phyloP scores from a whole-genome alignment of 2,888 invertebrate genomes.

The Cerceris ruficornis region DNA sequence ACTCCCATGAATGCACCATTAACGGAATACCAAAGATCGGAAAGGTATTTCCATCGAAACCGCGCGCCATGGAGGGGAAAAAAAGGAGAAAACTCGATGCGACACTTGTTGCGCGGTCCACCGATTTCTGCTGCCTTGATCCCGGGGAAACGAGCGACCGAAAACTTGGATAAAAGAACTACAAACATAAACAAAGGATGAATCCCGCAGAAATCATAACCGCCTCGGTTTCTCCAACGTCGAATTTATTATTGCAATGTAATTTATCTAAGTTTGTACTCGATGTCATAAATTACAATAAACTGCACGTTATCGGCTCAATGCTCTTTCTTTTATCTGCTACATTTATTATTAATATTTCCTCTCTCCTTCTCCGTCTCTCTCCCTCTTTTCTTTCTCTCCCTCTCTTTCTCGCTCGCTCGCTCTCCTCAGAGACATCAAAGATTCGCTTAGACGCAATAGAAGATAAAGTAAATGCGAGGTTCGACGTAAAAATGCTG shows the following conservation, averaged over 20 bases:
- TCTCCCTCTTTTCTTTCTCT: not conserved
- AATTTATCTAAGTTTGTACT: too few species aligned
- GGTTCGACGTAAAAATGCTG: not conserved
- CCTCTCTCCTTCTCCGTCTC: too few species aligned
- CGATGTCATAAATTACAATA: too few species aligned
- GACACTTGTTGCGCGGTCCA: slow-evolving; percentile 31
- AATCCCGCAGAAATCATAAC: too few species aligned
- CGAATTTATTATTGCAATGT: too few species aligned
- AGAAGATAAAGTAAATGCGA: not conserved
- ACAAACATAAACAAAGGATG: too few species aligned
- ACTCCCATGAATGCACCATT: not conserved
- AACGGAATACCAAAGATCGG: not conserved
- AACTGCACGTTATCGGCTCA: too few species aligned
- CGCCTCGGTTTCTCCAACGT: too few species aligned
- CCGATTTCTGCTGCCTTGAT: not conserved
- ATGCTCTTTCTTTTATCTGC: too few species aligned
- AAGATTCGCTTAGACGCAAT: not conserved
- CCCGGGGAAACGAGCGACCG: not conserved
- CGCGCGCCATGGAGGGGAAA: too few species aligned
- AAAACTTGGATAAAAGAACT: not conserved
- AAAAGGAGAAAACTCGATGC: not conserved
- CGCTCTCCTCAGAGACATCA: not conserved
- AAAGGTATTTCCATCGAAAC: not conserved
- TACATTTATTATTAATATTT: too few species aligned
- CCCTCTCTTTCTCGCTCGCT: not conserved